These are phyloP conservation scores for Neopelma chrysocephalum DNA, from an alignment of 2,797 vertebrate genomes.

Conservation along the genomic window DNA sequence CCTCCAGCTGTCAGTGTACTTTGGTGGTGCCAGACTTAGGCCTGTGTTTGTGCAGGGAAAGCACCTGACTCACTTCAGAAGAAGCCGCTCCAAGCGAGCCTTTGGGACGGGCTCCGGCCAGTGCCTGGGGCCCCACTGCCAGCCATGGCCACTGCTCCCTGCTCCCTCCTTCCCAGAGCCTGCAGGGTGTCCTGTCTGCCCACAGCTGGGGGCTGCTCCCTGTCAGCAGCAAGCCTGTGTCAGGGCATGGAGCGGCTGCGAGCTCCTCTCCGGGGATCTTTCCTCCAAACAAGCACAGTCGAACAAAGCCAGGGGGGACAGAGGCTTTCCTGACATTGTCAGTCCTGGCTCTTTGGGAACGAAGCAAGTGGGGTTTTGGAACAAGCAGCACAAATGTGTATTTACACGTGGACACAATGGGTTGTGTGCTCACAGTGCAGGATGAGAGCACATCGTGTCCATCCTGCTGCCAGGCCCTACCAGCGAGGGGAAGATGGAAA, in stretches of 20 bases:
- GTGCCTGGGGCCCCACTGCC: fast-evolving
- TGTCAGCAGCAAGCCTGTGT: not conserved
- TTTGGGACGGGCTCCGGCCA: not conserved
- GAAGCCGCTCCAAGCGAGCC: not conserved
- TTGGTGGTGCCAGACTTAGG: conserved; percentile 10
- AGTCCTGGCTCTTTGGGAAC: not conserved
- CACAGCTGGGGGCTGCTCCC: not conserved
- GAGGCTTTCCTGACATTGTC: conserved; percentile 46
- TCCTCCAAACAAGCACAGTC: not conserved
- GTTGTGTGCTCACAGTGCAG: not conserved
- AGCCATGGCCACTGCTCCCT: fast-evolving
- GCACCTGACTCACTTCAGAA: not conserved
- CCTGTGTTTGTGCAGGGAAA: conserved; percentile 15
- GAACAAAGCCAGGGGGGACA: not conserved
- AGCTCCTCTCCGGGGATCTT: conserved; percentile 1
- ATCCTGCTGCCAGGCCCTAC: not conserved
- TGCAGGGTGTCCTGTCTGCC: not conserved
- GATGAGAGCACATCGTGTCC: fast-evolving
- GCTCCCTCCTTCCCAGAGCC: not conserved
- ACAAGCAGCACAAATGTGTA: not conserved
- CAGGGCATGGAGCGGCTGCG: fast-evolving
- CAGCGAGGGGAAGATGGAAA: not conserved
- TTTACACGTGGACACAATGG: not conserved
- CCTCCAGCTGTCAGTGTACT: not conserved
- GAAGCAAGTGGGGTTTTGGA: not conserved